A percentile compares a stretch with the other conserved stretches of the same genome.
Evolutionary conservation across 2,797 vertebrate genomes (phyloP).

Genomic region (Borostomias antarcticus): DNA sequence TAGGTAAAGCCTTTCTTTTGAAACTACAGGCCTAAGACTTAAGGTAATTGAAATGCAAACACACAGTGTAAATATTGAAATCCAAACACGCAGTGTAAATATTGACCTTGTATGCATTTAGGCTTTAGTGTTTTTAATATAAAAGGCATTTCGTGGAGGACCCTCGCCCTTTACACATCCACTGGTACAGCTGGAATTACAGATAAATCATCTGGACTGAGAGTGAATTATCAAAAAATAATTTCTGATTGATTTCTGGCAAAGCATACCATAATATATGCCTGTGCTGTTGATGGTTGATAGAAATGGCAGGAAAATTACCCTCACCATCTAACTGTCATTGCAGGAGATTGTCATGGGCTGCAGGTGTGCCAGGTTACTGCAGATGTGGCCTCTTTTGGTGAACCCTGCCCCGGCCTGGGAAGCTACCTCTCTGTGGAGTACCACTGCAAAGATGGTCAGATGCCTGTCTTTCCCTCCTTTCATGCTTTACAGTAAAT

Average conservation of each 20-base stretch:
- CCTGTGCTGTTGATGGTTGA: too few relatives aligned
- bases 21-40: conserved; percentile 3
- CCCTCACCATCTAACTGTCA: background rate
- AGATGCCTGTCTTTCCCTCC: conserved; percentile 32
- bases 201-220: background rate
- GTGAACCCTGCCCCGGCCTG: conserved; percentile 78
- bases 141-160: too few relatives aligned
- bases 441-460: conserved; percentile 87
- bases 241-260: too few relatives aligned
- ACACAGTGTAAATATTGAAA: conserved; percentile 47
- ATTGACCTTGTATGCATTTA: conserved; percentile 41
- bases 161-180: too few relatives aligned
- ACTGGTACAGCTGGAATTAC: too few relatives aligned
- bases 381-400: conserved; percentile 74
- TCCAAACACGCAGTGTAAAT: conserved; percentile 36
- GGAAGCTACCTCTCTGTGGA: conserved; percentile 87
- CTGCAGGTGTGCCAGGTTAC: conserved; percentile 82
- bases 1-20: conserved; percentile 15
- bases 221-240: too few relatives aligned
- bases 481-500: background rate
- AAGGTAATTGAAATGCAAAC: conserved; percentile 12
- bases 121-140: background rate
- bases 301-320: too few relatives aligned
- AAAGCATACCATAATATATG: too few relatives aligned
- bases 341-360: conserved; percentile 79